A percentile compares a stretch with the other conserved stretches of the same genome.
Conservation (phyloP, 2,888 invertebrate species). For the Phalera bucephala region DNA sequence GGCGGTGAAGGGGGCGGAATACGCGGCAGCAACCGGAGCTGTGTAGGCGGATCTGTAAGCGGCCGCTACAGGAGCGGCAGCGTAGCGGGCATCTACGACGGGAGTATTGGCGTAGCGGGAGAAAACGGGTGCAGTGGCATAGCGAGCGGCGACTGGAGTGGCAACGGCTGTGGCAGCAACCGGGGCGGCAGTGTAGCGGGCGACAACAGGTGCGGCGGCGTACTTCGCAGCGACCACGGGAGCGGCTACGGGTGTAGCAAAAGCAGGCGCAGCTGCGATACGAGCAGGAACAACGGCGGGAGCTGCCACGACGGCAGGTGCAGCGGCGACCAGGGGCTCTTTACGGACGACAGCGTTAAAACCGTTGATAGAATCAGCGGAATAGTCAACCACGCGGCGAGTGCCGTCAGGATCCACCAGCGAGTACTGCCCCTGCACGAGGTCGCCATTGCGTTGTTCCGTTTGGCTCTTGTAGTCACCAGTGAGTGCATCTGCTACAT, state of each 20-base stretch:
- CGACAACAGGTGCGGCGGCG: slow-evolving; percentile 33
- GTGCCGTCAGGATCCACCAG: slow-evolving; percentile 65
- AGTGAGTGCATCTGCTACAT: slow-evolving; percentile 64
- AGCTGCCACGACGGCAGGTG: slow-evolving; percentile 33
- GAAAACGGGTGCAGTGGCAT: slow-evolving; percentile 28
- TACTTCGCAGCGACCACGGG: slow-evolving; percentile 17
- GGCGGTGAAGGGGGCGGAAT: slow-evolving; percentile 9
- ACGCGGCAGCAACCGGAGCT: slow-evolving; percentile 23
- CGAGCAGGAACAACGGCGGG: slow-evolving; percentile 35
- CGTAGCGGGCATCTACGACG: slow-evolving; percentile 21
- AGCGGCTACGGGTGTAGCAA: slow-evolving; percentile 16
- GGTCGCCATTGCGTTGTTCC: slow-evolving; percentile 77
- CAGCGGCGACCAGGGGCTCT: slow-evolving; percentile 38
- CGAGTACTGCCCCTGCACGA: slow-evolving; percentile 72
- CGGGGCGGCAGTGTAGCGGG: slow-evolving; percentile 39
- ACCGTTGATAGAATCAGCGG: slow-evolving; percentile 63
- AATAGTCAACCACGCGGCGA: slow-evolving; percentile 64
- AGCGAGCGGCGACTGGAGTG: slow-evolving; percentile 21
- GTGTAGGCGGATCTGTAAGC: slow-evolving; percentile 13
- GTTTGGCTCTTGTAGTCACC: slow-evolving; percentile 70
- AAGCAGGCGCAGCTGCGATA: slow-evolving; percentile 22
- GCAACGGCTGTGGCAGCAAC: slow-evolving; percentile 27
- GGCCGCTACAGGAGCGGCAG: slow-evolving; percentile 12
- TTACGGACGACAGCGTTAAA: slow-evolving; percentile 70
- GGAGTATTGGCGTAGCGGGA: slow-evolving; percentile 37